Conservation (phyloP, 1,140 invertebrate species). For the Augochlora pura region DNA sequence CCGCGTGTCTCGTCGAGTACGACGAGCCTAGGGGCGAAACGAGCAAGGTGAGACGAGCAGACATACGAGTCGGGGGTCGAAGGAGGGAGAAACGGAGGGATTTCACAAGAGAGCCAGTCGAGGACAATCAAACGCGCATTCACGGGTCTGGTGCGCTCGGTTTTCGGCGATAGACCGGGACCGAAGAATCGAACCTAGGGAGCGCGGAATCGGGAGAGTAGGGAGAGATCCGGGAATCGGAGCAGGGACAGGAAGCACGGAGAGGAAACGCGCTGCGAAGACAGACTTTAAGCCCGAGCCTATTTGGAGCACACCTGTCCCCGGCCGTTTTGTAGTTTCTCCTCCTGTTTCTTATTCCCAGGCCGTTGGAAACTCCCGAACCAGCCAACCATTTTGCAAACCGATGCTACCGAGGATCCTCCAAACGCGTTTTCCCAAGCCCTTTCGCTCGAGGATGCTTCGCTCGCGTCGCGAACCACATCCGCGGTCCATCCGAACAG, state of each 20-base stretch:
- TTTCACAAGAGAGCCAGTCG: slow-evolving; percentile 62
- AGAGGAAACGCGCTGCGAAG: slow-evolving; percentile 62
- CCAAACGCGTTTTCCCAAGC: no score
- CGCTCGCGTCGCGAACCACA: no score
- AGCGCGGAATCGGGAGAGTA: no score
- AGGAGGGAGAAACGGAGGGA: slow-evolving; percentile 26
- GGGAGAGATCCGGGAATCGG: slow-evolving; percentile 31
- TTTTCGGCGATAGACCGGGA: slow-evolving; percentile 67
- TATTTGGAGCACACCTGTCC: slow-evolving; percentile 75
- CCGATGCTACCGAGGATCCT: no score
- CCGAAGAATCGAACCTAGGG: slow-evolving; percentile 43
- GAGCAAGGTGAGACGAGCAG: slow-evolving; percentile 4
- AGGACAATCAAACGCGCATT: slow-evolving; percentile 76
- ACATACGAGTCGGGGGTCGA: slow-evolving; percentile 3
- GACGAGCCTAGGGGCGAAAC: slow-evolving; percentile 11
- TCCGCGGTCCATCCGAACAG: no score
- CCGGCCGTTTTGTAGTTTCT: slow-evolving; percentile 45
- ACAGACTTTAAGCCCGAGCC: slow-evolving; percentile 59
- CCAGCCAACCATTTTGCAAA: no score
- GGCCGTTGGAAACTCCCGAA: slow-evolving; percentile 21
- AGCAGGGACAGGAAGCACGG: slow-evolving; percentile 27
- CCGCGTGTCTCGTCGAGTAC: slow-evolving; percentile 50
- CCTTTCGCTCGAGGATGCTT: no score
- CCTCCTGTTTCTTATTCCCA: slow-evolving; percentile 62
- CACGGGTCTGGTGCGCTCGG: slow-evolving; percentile 61